Conservation (phyloP, 2,888 invertebrate genomes). For the Lissonota sp. region DNA sequence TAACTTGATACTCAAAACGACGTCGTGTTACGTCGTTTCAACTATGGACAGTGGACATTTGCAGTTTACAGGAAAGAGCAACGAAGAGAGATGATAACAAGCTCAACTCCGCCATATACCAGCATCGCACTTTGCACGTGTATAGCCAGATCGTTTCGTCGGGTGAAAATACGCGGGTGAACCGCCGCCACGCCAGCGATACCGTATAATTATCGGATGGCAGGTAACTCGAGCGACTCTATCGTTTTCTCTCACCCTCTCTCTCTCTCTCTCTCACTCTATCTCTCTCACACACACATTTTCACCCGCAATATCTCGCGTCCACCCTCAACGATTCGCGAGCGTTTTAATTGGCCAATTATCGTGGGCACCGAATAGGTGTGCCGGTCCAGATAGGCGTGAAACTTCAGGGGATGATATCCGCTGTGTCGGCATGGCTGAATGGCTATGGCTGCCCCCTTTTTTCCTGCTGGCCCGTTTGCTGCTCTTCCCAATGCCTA, state of each 20-base stretch:
- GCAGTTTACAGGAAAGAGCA: slow-evolving; percentile 11
- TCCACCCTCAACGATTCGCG: slow-evolving; percentile 63
- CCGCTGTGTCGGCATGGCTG: slow-evolving; percentile 77
- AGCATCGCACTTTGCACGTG: slow-evolving; percentile 26
- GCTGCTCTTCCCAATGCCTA: slow-evolving; percentile 49
- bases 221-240: slow-evolving; percentile 78
- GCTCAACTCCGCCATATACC: slow-evolving; percentile 9
- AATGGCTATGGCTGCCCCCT: slow-evolving; percentile 67
- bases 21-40: background rate
- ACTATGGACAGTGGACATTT: background rate
- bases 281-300: slow-evolving; percentile 66
- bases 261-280: slow-evolving; percentile 60
- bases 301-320: slow-evolving; percentile 65
- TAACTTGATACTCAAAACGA: background rate
- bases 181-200: slow-evolving; percentile 75
- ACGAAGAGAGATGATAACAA: slow-evolving; percentile 21
- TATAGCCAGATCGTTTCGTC: slow-evolving; percentile 62
- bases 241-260: slow-evolving; percentile 42
- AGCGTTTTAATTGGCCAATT: slow-evolving; percentile 84
- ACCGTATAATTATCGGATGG: slow-evolving; percentile 81
- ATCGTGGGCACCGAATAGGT: slow-evolving; percentile 81
- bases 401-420: slow-evolving; percentile 80
- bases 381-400: slow-evolving; percentile 82
- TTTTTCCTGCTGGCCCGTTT: slow-evolving; percentile 28
- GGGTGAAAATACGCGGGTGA: slow-evolving; percentile 79